Evolutionary conservation across 2,113 vertebrate species (phyloP).

Genomic region (Menidia beryllina): DNA sequence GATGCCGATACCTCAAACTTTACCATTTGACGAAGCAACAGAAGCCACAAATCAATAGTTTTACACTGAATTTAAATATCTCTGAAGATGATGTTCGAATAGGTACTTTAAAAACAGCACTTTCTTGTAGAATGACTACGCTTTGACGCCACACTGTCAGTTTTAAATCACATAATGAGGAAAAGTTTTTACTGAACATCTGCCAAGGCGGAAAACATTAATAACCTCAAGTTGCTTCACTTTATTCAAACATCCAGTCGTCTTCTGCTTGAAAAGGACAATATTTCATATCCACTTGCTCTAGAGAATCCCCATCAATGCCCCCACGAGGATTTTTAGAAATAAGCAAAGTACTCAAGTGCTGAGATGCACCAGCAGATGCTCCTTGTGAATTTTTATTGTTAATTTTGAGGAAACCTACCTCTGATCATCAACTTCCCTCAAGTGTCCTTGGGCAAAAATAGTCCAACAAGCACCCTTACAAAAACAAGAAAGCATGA

Average conservation of each 20-base stretch:
- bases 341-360: background rate
- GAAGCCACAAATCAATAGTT: conserved; percentile 20
- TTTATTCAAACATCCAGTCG: background rate
- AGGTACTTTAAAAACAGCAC: background rate
- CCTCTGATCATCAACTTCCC: background rate
- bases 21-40: conserved; percentile 26
- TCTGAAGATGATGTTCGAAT: background rate
- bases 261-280: background rate
- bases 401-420: background rate
- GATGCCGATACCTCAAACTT: conserved; percentile 17
- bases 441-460: background rate
- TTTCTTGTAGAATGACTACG: background rate
- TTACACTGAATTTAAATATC: conserved; percentile 14
- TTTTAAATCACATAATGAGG: conserved; percentile 24
- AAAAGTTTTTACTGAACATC: conserved; percentile 6
- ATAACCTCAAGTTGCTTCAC: background rate
- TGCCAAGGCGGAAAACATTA: conserved; percentile 8
- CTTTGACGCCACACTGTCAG: background rate
- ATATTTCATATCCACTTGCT: background rate
- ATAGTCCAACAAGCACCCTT: background rate
- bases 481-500: background rate
- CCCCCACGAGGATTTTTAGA: background rate
- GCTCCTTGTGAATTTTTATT: background rate
- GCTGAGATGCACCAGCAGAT: background rate
- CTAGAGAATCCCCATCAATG: background rate